Evolutionary conservation across 2,888 invertebrate genomes (phyloP).

Genomic region (Lottia scabra): DNA sequence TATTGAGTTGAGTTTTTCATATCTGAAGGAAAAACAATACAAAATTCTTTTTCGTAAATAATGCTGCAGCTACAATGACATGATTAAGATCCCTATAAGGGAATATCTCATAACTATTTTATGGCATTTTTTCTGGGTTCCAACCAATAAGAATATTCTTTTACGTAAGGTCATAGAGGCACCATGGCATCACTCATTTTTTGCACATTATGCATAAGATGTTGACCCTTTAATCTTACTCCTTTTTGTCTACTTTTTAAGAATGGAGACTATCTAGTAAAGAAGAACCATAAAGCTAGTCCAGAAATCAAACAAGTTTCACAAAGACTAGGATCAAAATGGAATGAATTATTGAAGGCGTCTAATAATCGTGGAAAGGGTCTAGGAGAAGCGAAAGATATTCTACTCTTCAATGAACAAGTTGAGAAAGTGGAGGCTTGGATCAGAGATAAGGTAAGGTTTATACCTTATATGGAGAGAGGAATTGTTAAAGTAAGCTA

Average conservation of each 20-base stretch:
- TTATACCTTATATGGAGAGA: too few relatives aligned
- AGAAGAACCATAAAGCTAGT: conserved; percentile 80
- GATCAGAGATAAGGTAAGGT: conserved; percentile 96
- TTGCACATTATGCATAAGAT: background rate
- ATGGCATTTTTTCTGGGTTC: too few relatives aligned
- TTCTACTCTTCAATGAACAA: conserved; percentile 96
- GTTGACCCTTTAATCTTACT: too few relatives aligned
- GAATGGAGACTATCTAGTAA: conserved; percentile 77
- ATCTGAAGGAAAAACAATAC: too few relatives aligned
- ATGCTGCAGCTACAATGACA: too few relatives aligned
- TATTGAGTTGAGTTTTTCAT: too few relatives aligned
- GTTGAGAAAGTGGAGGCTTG: conserved; percentile 95
- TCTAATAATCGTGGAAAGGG: conserved; percentile 80
- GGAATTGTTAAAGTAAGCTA: too few relatives aligned
- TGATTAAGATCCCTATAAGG: too few relatives aligned
- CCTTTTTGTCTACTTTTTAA: conserved; percentile 34
- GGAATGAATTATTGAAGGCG: conserved; percentile 83
- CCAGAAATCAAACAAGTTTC: conserved; percentile 77
- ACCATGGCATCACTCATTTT: background rate
- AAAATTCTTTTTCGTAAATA: too few relatives aligned
- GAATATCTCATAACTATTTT: too few relatives aligned
- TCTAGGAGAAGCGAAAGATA: conserved; percentile 96
- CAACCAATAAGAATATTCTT: too few relatives aligned
- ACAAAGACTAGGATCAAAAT: conserved; percentile 79
- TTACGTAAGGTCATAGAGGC: too few relatives aligned